Evolutionary conservation across 2,888 invertebrate species (phyloP), one percentile per base, ranked within the genome.

Genomic region (Prenolepis imparis): DNA sequence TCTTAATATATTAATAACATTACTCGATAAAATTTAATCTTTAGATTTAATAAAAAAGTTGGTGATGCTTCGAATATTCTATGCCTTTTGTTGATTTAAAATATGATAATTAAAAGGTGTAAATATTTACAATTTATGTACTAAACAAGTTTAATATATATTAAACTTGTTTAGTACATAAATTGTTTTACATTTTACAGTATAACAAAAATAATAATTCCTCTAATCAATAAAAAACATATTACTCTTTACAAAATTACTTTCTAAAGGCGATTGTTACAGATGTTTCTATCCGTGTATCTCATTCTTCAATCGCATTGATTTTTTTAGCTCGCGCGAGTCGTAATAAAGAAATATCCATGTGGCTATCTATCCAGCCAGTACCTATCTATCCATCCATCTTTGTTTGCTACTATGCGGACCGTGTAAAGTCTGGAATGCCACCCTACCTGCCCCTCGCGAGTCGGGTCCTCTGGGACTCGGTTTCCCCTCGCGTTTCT

Each of bases 381-480:
- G 82, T 32, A 57, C 36, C 82, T 75, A 75, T 75, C 82, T 77
- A 83, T 78, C 21, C 70, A 63, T 41, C 57, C 61, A 72, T 85
- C 83, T 78, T 73, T 81, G 74, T 78, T 78, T 82, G 73, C 70
- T 66, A 57, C 64, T 39, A 39, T 66, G 52, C 44, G 55, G 63
- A 59, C 48, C 57, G 64, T 64, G 57, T 64, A 55, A 78, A 83
- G 78, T 82, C 73, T 75, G 67, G 66, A 85, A 64, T 59, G 70
- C 74, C 72, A 73, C 57, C 59, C 57, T 32, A 55, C 55, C 55
- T 59, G 74, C 55, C 72, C 77, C 70, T 70, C 78, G 59, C 70
- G 70, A 70, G 32, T 36, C 59, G 70, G 36, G 77, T 87, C 88
- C 84, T 73, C 24, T 61, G 86, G 83, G 88, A 86, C 57, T 72